A percentile compares a stretch with the other conserved stretches of the same genome.
phyloP scores from a whole-genome alignment of 2,797 vertebrate species.

The Artibeus jamaicensis region DNA sequence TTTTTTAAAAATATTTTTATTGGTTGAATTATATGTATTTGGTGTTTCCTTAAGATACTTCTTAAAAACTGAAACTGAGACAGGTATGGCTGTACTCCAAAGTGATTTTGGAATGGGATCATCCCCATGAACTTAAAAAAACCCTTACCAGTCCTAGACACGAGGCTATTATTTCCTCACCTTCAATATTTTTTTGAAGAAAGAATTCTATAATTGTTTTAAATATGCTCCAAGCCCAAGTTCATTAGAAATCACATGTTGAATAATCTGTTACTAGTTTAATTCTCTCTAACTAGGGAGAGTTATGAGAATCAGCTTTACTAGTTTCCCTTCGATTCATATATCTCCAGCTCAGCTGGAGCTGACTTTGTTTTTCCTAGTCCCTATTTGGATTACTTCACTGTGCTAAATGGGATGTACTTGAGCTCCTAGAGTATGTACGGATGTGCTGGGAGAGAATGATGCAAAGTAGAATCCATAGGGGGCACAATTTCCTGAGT shows the following conservation, averaged over 20 bases:
- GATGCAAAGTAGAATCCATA: background rate
- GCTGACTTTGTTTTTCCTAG: background rate
- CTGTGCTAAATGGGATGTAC: background rate
- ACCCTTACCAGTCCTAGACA: background rate
- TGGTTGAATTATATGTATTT: background rate
- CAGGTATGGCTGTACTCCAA: background rate
- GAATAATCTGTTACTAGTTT: background rate
- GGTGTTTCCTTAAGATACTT: background rate
- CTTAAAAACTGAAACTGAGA: conserved; percentile 27
- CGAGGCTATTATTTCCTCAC: background rate
- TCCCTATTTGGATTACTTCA: background rate
- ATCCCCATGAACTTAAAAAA: background rate
- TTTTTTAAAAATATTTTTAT: background rate
- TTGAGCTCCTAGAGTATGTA: background rate
- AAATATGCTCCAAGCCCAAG: background rate
- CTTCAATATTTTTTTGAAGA: background rate
- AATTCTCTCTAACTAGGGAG: background rate
- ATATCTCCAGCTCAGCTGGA: background rate
- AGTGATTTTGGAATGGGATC: background rate
- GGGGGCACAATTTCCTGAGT: background rate
- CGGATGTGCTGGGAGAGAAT: background rate
- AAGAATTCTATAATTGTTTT: background rate
- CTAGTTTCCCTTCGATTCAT: background rate
- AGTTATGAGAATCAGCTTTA: background rate
- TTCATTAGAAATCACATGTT: background rate